These are phyloP conservation scores for Onychomys arenicola DNA, from an alignment of 2,797 vertebrate species.

Conservation along the genomic window DNA sequence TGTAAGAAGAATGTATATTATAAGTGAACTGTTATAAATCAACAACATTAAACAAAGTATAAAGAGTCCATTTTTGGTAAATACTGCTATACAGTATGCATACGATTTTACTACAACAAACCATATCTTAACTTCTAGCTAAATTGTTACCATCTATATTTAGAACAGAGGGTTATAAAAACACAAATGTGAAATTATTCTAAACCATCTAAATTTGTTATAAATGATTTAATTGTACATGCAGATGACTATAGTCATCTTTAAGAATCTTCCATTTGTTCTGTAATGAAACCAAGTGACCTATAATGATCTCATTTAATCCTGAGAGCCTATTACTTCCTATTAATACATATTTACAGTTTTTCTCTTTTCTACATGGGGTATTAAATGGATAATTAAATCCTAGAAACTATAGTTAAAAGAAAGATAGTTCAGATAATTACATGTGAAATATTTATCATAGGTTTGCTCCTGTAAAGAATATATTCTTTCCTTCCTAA, in stretches of 20 bases:
- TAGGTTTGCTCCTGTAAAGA: slow-evolving; percentile 27
- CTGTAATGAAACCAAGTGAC: slow-evolving; percentile 38
- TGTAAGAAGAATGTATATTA: background rate
- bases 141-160: slow-evolving; percentile 12
- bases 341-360: slow-evolving; percentile 54
- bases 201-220: background rate
- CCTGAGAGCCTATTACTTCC: slow-evolving; percentile 40
- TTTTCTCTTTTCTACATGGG: background rate
- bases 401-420: slow-evolving; percentile 34
- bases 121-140: background rate
- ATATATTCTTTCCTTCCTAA: slow-evolving; percentile 30
- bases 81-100: background rate
- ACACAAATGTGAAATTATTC: background rate
- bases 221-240: slow-evolving; percentile 22
- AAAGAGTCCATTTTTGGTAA: background rate
- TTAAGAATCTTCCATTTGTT: slow-evolving; percentile 40
- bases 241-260: slow-evolving; percentile 57
- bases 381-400: slow-evolving; percentile 52
- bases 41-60: slow-evolving; percentile 21
- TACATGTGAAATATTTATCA: slow-evolving; percentile 39
- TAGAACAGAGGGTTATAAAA: slow-evolving; percentile 61
- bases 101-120: background rate
- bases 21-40: background rate
- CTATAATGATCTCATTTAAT: slow-evolving; percentile 63
- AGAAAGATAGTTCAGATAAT: background rate